Percentiles rank a stretch among this genome's conserved stretches.
Conservation (phyloP, 2,113 vertebrate genomes). For the Tachycineta bicolor region DNA sequence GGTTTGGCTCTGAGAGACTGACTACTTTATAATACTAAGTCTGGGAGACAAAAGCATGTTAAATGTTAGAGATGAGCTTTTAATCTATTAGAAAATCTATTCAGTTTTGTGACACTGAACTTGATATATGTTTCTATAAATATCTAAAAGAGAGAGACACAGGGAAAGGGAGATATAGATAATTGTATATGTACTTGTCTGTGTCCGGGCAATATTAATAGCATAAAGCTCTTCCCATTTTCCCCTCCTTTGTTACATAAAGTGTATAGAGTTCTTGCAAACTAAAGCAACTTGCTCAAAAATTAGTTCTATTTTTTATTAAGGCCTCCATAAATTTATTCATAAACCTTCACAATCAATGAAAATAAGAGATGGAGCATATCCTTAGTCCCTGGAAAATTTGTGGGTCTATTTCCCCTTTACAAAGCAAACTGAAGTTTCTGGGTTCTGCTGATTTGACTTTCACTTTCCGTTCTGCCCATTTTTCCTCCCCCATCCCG, state of each 20-base stretch:
- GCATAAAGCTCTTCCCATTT: background rate
- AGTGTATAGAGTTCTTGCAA: background rate
- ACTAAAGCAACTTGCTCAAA: background rate
- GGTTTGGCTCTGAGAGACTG: background rate
- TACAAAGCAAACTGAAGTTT: background rate
- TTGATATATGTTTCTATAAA: background rate
- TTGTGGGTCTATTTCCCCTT: background rate
- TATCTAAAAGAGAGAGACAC: background rate
- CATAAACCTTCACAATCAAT: background rate
- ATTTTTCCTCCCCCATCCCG: conserved; percentile 50
- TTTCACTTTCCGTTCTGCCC: conserved; percentile 56
- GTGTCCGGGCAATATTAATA: background rate
- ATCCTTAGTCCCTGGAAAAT: background rate
- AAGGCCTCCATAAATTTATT: background rate
- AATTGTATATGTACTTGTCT: background rate
- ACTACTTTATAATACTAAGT: background rate
- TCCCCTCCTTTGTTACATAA: background rate
- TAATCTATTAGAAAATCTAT: background rate
- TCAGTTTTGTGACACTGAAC: background rate
- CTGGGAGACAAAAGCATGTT: background rate
- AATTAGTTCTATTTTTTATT: background rate
- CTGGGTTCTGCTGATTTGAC: conserved; percentile 5
- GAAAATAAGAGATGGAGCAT: background rate
- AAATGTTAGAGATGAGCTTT: background rate
- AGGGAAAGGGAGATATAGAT: background rate